A percentile compares a stretch with the other conserved stretches of the same genome.
Evolutionary conservation across 2,113 vertebrate species (phyloP).

Genomic region (Ellobius talpinus): DNA sequence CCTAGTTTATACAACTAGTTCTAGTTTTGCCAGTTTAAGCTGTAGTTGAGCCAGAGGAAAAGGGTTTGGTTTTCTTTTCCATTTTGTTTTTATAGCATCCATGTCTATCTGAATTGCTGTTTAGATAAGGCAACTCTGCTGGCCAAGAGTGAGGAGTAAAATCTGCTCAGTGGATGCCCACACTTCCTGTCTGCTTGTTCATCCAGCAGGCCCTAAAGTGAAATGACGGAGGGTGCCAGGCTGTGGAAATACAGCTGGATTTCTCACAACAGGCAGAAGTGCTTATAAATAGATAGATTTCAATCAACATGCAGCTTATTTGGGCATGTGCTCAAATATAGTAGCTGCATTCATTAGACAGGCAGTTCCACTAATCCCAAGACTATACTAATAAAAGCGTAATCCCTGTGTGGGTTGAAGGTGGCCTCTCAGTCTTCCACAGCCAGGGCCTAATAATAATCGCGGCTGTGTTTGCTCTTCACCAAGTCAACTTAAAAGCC

Average conservation of each 20-base stretch:
- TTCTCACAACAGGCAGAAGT: slow-evolving; percentile 78
- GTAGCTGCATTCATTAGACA: slow-evolving; percentile 87
- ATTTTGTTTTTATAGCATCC: slow-evolving; percentile 62
- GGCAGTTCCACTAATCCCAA: slow-evolving; percentile 85
- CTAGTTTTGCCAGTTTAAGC: not conserved
- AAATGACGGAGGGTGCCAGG: slow-evolving; percentile 1
- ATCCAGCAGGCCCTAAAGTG: not conserved
- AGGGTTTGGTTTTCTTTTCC: not conserved
- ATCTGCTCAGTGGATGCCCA: slow-evolving; percentile 28
- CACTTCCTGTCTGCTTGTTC: slow-evolving; percentile 49
- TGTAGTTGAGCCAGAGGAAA: slow-evolving; percentile 7
- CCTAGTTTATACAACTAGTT: not conserved
- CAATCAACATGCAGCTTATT: slow-evolving; percentile 84
- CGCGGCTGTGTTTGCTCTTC: slow-evolving; percentile 73
- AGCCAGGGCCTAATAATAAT: slow-evolving; percentile 70
- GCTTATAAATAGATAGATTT: slow-evolving; percentile 87
- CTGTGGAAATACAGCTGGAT: slow-evolving; percentile 50
- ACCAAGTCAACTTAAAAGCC: slow-evolving; percentile 70
- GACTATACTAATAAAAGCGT: slow-evolving; percentile 84
- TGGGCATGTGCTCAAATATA: slow-evolving; percentile 86
- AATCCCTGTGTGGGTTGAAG: slow-evolving; percentile 76
- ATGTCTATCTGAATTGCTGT: slow-evolving; percentile 53
- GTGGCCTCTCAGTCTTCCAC: slow-evolving; percentile 67
- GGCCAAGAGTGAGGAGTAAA: slow-evolving; percentile 71
- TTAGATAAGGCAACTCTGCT: slow-evolving; percentile 69